Evolutionary conservation across 2,888 invertebrate species (phyloP).

Genomic region (Drosophila vallismaia): DNA sequence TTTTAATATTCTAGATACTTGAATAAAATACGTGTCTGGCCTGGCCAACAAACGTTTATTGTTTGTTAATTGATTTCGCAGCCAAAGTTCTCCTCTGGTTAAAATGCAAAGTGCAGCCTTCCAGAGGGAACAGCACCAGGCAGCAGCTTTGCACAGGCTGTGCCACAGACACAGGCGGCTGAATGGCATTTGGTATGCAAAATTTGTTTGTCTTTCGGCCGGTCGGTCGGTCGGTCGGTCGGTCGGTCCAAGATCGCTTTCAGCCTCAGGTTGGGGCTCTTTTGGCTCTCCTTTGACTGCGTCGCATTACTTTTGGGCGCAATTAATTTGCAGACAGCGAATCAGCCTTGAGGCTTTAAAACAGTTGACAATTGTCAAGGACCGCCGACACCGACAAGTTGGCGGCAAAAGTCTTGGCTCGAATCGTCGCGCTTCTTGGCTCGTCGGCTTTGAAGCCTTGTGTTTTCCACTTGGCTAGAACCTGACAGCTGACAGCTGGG

Average conservation of each 20-base stretch:
- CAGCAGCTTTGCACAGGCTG: slow-evolving; percentile 36
- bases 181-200: slow-evolving; percentile 73
- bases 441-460: background rate
- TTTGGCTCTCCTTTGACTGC: background rate
- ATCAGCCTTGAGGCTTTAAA: slow-evolving; percentile 68
- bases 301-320: slow-evolving; percentile 39
- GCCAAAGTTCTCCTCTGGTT: slow-evolving; percentile 60
- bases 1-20: slow-evolving; percentile 84
- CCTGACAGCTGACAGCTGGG: slow-evolving; percentile 40
- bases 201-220: slow-evolving; percentile 66
- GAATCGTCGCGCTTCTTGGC: background rate
- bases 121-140: background rate
- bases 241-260: slow-evolving; percentile 47
- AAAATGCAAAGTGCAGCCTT: slow-evolving; percentile 78
- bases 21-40: slow-evolving; percentile 83
- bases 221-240: slow-evolving; percentile 45
- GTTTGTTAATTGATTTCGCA: slow-evolving; percentile 82
- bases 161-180: too few species aligned
- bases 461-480: slow-evolving; percentile 23
- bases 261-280: background rate
- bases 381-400: slow-evolving; percentile 56
- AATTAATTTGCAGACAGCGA: slow-evolving; percentile 76
- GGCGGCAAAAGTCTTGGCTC: slow-evolving; percentile 37
- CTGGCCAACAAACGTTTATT: slow-evolving; percentile 81
- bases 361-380: slow-evolving; percentile 75